Evolutionary conservation across 1,140 invertebrate genomes (phyloP).

Genomic region (Telenomus remus): DNA sequence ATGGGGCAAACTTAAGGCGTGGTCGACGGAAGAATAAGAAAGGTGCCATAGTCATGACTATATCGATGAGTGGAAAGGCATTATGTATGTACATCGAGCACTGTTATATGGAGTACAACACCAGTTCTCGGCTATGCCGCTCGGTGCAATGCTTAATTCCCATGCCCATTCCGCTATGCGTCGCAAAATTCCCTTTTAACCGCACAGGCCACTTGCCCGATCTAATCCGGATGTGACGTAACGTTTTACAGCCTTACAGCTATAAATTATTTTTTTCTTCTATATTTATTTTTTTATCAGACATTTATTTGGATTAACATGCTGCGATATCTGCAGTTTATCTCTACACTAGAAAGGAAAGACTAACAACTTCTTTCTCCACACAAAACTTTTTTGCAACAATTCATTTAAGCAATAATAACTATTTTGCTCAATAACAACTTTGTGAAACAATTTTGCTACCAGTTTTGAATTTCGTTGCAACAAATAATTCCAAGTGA

Average conservation of each 20-base stretch:
- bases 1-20: constrained; percentile 66
- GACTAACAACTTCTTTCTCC: no score
- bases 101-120: constrained; percentile 34
- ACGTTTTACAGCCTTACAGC: constrained; percentile 26
- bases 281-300: neutral
- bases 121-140: constrained; percentile 5
- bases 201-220: constrained; percentile 13
- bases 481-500: no score
- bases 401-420: no score
- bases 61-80: constrained; percentile 64
- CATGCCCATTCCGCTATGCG: constrained; percentile 60
- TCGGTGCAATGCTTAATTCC: constrained; percentile 69
- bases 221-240: constrained; percentile 52
- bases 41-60: constrained; percentile 63
- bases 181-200: constrained; percentile 44
- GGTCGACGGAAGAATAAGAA: constrained; percentile 70
- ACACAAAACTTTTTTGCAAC: no score
- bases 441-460: no score
- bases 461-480: no score
- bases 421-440: no score
- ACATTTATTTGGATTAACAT: neutral
- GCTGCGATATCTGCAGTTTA: constrained; percentile 32
- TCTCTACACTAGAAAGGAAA: no score
- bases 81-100: constrained; percentile 50
- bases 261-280: constrained; percentile 10